Base-by-base conservation (phyloP, 2,797 vertebrate species). In the Helarctos malayanus region DNA sequence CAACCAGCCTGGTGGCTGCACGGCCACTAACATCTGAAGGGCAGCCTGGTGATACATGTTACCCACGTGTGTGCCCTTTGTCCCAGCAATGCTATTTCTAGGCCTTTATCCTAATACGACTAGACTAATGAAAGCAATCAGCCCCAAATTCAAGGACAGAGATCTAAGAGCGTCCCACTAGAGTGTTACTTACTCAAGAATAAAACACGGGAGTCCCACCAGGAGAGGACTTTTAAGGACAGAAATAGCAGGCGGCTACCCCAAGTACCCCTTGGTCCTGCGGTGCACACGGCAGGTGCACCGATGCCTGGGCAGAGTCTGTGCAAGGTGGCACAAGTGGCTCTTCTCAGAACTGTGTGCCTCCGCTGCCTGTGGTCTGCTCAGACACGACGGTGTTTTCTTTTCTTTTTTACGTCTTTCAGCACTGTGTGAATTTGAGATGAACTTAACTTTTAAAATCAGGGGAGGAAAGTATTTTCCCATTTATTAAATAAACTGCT, bases 241-340 rank as follows among this genome's bases (percentile, higher is more conserved):
- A 32, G n/a, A 56, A 78, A 35, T 16, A 5, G 23, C 7, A 29
- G 2, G 0, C 32, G 29, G 47, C 29, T 41, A 3, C 14, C 61
- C 18, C 57, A 16, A 14, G 4, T 25, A 11, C 11, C 45, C 12
- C 0, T 9, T 6, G 54, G 52, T 25, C 45, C 15, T 15, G 7
- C 21, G 13, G 2, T 5, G 5, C 2, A 1, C 9, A 5, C 4
- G 14, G 41, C 35, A 49, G 59, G 15, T 14, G 12, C 2, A 23
- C 49, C 1, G 14, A 14, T 1, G 1, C 2, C 0, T 4, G n/a
- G 25, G 54, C 4, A 8, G 0, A 27, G 25, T 8, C 68, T 11
- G 29, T 2, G 32, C 15, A 32, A 35, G 35, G 9, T 0, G 1
- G 3, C 2, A 52, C 0, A 27, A 41, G 41, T 0, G 4, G 45